Evolutionary conservation across 2,113 vertebrate species (phyloP), one percentile per base, ranked within the genome.

Genomic region (Perccottus glenii): DNA sequence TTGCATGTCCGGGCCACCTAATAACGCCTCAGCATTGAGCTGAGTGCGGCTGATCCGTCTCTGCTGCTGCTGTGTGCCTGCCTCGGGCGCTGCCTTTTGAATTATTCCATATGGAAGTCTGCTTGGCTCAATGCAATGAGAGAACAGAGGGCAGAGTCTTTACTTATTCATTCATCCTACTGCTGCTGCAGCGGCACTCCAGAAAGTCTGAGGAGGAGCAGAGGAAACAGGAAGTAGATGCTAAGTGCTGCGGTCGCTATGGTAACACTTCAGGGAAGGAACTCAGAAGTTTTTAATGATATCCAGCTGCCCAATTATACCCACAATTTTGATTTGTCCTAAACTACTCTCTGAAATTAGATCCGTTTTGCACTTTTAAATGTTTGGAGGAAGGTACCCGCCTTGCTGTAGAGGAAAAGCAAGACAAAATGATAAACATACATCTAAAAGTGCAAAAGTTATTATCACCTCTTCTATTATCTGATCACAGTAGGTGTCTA

Each of bases 121-220:
- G 76, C 67, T 79, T 63, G 19, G 11, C 72, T 66, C 60, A 81
- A 78, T 65, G 60, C 43, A 58, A 69, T 14, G 40, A 57, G 50
- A 50, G 62, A 82, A 66, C 71, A 61, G 67, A 75, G 55, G 50
- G 51, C 27, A 73, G 68, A 77, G 77, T 66, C 64, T 84, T 91
- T 84, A 90, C 72, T 89, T 85, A 88, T 90, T 89, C 63, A 87
- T 89, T 81, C 61, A 59, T 76, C 64, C 80, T 67, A 61, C 55
- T 61, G 49, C 53, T 59, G 64, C 73, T 33, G 55, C 47, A 40
- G 35, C 71, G 59, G 73, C 76, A 67, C 73, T 85, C 73, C 67
- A 64, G 48, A 66, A 81, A 61, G 36, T 70, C 42, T 3, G 56
- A 66, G 35, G 52, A 81, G 64, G 60, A 79, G 68, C 48, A 69